phyloP scores from a whole-genome alignment of 2,888 invertebrate species.

The Anorthoa munda region DNA sequence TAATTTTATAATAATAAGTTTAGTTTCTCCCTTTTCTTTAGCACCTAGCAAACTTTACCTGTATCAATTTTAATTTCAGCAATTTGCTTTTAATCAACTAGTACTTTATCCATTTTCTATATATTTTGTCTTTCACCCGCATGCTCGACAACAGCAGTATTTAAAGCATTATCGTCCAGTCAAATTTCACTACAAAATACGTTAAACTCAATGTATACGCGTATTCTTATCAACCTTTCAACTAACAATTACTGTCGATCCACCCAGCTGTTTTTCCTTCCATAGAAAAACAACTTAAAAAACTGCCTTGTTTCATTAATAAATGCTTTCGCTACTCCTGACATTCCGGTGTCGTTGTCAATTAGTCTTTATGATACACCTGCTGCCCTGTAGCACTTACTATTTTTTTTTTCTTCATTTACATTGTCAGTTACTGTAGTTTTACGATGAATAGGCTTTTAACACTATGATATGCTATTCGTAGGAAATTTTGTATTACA shows the following conservation, averaged over 20 bases:
- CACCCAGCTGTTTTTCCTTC: conserved; percentile 13
- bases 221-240: conserved; percentile 15
- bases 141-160: not conserved
- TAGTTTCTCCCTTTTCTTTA: not conserved
- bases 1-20: too few relatives aligned
- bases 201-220: conserved; percentile 20
- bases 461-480: not conserved
- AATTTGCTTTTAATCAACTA: not conserved
- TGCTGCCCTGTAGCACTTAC: conserved; percentile 6
- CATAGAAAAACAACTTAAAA: not conserved
- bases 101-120: not conserved
- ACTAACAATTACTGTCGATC: not conserved
- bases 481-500: not conserved
- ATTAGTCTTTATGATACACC: conserved; percentile 37
- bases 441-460: not conserved
- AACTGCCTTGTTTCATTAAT: conserved; percentile 9
- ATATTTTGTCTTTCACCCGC: not conserved
- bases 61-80: not conserved
- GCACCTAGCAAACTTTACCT: not conserved
- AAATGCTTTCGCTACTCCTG: conserved; percentile 23
- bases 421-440: not conserved
- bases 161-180: not conserved
- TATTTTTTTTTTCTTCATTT: conserved; percentile 11
- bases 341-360: conserved; percentile 10
- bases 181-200: conserved; percentile 11